Percentiles rank a stretch among this genome's conserved stretches.
Conservation (phyloP, 1,140 invertebrate species). For the Drusus annulatus region DNA sequence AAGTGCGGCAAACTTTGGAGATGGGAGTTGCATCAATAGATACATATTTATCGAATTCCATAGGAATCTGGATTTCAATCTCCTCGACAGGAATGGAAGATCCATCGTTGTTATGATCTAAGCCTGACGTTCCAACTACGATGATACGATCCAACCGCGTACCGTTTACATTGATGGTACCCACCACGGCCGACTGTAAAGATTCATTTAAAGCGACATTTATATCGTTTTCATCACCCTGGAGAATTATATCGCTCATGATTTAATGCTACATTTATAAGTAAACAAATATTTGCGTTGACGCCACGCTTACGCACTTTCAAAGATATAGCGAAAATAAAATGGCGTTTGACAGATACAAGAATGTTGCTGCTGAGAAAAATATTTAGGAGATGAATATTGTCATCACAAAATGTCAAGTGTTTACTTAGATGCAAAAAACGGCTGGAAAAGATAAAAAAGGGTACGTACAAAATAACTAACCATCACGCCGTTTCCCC, state of each 20-base stretch:
- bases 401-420: too few species aligned
- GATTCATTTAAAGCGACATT: slow-evolving; percentile 38
- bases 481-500: too few species aligned
- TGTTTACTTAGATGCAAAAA: too few species aligned
- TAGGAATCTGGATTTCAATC: slow-evolving; percentile 45
- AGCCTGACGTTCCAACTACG: slow-evolving; percentile 31
- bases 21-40: slow-evolving; percentile 47
- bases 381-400: too few species aligned
- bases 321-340: slow-evolving; percentile 41
- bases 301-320: slow-evolving; percentile 36
- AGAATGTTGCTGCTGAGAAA: slow-evolving; percentile 29
- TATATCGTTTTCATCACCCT: slow-evolving; percentile 35
- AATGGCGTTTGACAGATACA: slow-evolving; percentile 45
- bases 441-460: too few species aligned
- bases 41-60: slow-evolving; percentile 50
- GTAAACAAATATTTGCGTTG: not conserved
- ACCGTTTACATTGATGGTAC: slow-evolving; percentile 36
- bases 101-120: slow-evolving; percentile 14
- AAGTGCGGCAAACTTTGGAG: slow-evolving; percentile 44
- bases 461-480: too few species aligned
- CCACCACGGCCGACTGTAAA: slow-evolving; percentile 41
- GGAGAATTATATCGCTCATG: slow-evolving; percentile 42
- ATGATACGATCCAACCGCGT: slow-evolving; percentile 42
- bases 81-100: slow-evolving; percentile 44
- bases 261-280: not conserved